Conservation (phyloP, 2,888 invertebrate species). For the Marronus borbonicus region DNA sequence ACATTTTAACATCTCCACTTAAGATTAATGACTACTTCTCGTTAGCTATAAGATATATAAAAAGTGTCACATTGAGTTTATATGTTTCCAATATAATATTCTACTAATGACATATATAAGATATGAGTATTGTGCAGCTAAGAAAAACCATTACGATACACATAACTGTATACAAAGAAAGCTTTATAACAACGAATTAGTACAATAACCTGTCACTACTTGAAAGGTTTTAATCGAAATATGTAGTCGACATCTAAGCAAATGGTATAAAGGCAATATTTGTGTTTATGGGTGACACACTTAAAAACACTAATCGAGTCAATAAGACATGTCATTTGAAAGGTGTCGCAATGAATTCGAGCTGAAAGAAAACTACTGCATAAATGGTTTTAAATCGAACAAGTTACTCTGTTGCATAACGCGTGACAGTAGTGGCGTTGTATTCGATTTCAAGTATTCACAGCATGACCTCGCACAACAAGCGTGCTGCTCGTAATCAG, state of each 20-base stretch:
- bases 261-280: constrained; percentile 9
- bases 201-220: constrained; percentile 25
- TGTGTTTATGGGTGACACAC: constrained; percentile 10
- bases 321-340: constrained; percentile 25
- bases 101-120: neutral
- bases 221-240: constrained; percentile 28
- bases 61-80: no score
- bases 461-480: constrained; percentile 37
- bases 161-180: neutral
- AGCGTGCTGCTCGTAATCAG: constrained; percentile 40
- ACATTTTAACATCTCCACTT: no score
- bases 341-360: constrained; percentile 28
- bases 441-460: constrained; percentile 30
- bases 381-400: constrained; percentile 40
- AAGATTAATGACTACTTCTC: no score
- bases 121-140: neutral
- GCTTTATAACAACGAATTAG: neutral
- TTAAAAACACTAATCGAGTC: constrained; percentile 25
- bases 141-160: neutral
- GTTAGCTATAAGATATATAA: no score
- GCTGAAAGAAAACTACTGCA: constrained; percentile 19
- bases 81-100: neutral
- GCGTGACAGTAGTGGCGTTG: constrained; percentile 21
- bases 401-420: constrained; percentile 38
- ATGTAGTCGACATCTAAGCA: neutral